Evolutionary conservation across 2,888 invertebrate species (phyloP).

Genomic region (Ariolimax columbianus): DNA sequence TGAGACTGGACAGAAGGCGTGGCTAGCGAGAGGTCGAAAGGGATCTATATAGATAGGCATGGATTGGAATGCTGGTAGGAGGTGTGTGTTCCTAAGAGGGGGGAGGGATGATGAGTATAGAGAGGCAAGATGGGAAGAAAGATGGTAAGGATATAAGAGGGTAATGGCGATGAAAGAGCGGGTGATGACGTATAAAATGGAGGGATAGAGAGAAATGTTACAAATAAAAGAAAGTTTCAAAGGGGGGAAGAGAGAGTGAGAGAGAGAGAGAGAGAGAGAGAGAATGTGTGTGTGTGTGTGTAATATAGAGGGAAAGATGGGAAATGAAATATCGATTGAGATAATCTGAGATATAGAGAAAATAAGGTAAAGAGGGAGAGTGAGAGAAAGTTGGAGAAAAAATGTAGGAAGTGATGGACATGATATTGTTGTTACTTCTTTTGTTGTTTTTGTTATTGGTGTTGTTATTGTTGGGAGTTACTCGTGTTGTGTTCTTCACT

Average conservation of each 20-base stretch:
- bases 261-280: neutral
- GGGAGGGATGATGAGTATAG: neutral
- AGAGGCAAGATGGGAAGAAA: neutral
- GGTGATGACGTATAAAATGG: neutral
- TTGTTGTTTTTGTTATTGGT: no score
- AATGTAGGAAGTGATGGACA: no score
- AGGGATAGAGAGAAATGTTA: neutral
- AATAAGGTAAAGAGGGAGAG: neutral
- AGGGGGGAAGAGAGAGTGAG: neutral
- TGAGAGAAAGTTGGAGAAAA: neutral
- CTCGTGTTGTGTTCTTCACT: no score
- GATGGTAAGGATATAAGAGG: neutral
- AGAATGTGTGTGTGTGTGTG: neutral
- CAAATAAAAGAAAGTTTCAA: no score
- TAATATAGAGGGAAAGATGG: neutral
- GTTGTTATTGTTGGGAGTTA: no score
- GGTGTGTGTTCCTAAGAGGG: neutral
- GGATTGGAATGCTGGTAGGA: neutral
- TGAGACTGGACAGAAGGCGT: neutral
- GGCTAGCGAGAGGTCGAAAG: neutral
- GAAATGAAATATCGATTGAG: neutral
- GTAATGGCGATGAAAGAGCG: neutral
- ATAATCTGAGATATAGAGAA: neutral
- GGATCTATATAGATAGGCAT: conserved; percentile 10
- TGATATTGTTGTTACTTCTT: no score